These are phyloP conservation scores for Xiphophorus couchianus DNA, from an alignment of 2,113 vertebrate species.

Conservation along the genomic window DNA sequence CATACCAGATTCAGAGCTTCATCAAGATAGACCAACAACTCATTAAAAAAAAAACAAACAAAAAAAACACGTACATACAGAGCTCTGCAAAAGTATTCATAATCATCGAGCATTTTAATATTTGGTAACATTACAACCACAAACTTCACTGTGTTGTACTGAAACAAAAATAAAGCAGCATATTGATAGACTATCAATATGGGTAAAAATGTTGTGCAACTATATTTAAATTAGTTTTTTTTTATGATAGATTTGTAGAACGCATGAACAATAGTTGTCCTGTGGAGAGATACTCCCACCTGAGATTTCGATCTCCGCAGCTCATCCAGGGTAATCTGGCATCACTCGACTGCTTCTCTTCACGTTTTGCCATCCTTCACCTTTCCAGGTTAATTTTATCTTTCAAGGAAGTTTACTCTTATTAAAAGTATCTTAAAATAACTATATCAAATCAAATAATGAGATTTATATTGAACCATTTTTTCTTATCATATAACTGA, in stretches of 20 bases:
- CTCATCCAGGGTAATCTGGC: not conserved
- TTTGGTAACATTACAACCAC: not conserved
- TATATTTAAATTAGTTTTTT: too few relatives aligned
- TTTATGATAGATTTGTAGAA: too few relatives aligned
- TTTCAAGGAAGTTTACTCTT: not conserved
- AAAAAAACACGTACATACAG: not conserved
- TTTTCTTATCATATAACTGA: not conserved
- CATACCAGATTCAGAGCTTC: slow-evolving; percentile 70
- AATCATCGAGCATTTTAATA: not conserved
- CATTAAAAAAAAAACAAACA: not conserved
- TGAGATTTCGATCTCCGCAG: not conserved
- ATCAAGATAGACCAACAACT: slow-evolving; percentile 22
- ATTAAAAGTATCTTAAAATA: not conserved
- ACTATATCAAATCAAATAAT: not conserved
- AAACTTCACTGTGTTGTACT: not conserved
- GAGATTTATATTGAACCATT: too few relatives aligned
- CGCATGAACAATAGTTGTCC: not conserved
- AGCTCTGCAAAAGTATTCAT: not conserved
- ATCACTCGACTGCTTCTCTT: not conserved
- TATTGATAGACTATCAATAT: not conserved
- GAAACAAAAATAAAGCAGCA: not conserved
- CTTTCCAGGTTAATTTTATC: not conserved
- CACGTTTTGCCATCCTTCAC: not conserved
- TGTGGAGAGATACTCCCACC: not conserved
- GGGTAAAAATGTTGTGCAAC: not conserved